Evolutionary conservation across 2,888 invertebrate genomes (phyloP), one percentile per base, ranked within the genome.

Genomic region (Barypeithes pellucidus): DNA sequence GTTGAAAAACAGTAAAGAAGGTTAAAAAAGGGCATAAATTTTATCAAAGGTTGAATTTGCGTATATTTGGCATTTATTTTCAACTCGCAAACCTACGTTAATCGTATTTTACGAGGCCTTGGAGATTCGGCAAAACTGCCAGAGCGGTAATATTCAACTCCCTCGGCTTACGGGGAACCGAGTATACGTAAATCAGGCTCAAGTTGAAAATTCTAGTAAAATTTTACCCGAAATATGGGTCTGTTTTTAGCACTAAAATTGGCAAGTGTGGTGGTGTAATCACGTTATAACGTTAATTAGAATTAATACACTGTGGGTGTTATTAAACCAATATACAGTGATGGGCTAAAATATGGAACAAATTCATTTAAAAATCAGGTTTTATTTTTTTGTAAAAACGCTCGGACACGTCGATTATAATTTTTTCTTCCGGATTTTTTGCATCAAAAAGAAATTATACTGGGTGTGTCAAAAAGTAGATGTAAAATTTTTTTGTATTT

Each of bases 101-200:
- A 71, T 59, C 59, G 65, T 71, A 71, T 59, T 71, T 71, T 71
- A 71, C 39, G 65, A 60, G 14, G 20, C 71, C 65, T 66, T 36
- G 14, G 71, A 71, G 71, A 66, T 47, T 54, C 62, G 50, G 39
- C 39, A 65, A 66, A 71, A 65, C 50, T 43, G 63, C 39, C 65
- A 18, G 50, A 59, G 54, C 71, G 33, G 63, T 52, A 60, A 71
- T 65, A 71, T 65, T 71, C 57, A 5, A 16, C 43, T 57, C 54
- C 63, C 54, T 22, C 29, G 18, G 16, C 33, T 57, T 5, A 57
- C 5, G 33, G 33, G 61, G 14, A 11, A 41, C 52, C 4, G 39
- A 62, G 52, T 50, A 18, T 36, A 47, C 43, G 68, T 62, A 69
- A 69, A 69, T 68, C 68, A 68, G 43, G 45, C 62, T 52, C 29